Conservation (phyloP, 2,888 invertebrate species). For the Limnephilus auricula region DNA sequence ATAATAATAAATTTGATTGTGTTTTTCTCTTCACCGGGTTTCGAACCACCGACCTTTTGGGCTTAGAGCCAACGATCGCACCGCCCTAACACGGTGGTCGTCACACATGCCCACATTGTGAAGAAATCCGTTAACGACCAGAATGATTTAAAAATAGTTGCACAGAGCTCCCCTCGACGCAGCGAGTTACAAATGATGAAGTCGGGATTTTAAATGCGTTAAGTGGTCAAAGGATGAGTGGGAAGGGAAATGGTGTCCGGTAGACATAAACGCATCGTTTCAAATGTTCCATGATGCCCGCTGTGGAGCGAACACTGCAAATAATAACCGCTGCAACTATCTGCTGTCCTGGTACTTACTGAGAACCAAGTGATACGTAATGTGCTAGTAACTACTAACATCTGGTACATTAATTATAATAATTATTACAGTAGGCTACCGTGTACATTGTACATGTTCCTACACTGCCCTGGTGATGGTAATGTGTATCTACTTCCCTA, state of each 20-base stretch:
- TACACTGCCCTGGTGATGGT: no score
- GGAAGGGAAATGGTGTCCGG: background rate
- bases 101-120: background rate
- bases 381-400: background rate
- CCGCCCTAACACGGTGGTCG: background rate
- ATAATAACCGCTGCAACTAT: background rate
- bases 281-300: slow-evolving; percentile 2
- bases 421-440: background rate
- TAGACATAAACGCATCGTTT: slow-evolving; percentile 14
- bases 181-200: background rate
- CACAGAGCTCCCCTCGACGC: background rate
- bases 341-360: background rate
- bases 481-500: no score
- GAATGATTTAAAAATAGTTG: background rate
- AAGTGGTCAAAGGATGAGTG: background rate
- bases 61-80: background rate
- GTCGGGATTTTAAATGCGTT: background rate
- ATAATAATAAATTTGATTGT: no score
- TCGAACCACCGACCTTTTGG: background rate
- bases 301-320: background rate
- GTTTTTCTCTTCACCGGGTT: background rate
- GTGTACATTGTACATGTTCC: no score
- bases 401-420: background rate
- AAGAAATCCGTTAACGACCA: background rate
- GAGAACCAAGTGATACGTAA: background rate